Base-by-base conservation (phyloP, 2,888 invertebrate genomes). In the Mallateleia sp. region DNA sequence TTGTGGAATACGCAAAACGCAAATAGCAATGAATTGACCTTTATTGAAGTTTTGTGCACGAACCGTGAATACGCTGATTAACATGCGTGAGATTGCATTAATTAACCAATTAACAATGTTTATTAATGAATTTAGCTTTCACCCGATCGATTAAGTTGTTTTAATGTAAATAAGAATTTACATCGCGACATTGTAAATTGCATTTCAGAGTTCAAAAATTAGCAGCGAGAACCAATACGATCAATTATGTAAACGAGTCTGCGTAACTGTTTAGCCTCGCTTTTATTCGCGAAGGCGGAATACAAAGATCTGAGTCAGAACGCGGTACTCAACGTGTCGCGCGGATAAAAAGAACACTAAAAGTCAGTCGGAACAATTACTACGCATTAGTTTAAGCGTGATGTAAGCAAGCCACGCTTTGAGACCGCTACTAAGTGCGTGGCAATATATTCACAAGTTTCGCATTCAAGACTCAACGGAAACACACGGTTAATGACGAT, bases 301-400 rank as follows among this genome's bases (percentile, higher is more conserved):
- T 45, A 15, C 24, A 45, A 45, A 64, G 64, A 24, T 42, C 45
- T 45, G 18, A 2, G 45, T 22, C 24, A 66, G 66, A 47, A n/a
- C 18, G 14, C 25, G n/a, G 45, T n/a, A n/a, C 15, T 45, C 18
- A n/a, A 25, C n/a, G 45, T 18, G 28, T 47, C 28, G 7, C 11
- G 28, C 11, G 8, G 25, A 11, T 18, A 56, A 56, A 38, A 71
- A 71, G 20, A 71, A 25, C 15, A 54, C 22, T 56, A 56, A 42
- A 42, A 28, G 64, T 42, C 42, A 52, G 14, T 24, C 14, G 18
- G 56, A 54, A 71, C 38, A 71, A 71, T 71, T 71, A 71, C 71
- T 54, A 71, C 71, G 71, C 71, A 45, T 45, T 72, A 58, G 32
- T 14, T 69, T 45, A 20, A 47, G 72, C 47, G 64, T 45, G 66